Evolutionary conservation across 2,888 invertebrate species (phyloP).

Genomic region (Heteromyza rotundicornis): DNA sequence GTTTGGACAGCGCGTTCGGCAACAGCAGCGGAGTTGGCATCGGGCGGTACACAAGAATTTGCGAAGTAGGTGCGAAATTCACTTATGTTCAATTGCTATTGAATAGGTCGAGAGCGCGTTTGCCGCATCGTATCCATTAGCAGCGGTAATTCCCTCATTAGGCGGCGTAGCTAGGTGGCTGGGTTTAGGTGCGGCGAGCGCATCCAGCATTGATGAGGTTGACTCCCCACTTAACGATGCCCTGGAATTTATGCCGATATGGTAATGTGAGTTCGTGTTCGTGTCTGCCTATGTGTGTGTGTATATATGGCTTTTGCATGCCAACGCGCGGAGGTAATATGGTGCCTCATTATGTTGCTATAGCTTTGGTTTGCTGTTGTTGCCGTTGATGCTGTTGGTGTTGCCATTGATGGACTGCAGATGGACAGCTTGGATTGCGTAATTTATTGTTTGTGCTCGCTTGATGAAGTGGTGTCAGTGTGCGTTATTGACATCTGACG

Average conservation of each 20-base stretch:
- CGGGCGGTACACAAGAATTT: constrained; percentile 25
- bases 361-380: not conserved
- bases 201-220: constrained; percentile 22
- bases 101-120: not conserved
- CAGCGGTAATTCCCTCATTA: constrained; percentile 58
- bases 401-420: constrained; percentile 55
- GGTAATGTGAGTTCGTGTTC: constrained; percentile 43
- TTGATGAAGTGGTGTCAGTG: constrained; percentile 42
- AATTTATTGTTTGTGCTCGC: constrained; percentile 57
- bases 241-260: constrained; percentile 59
- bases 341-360: constrained; percentile 24
- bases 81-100: constrained; percentile 19
- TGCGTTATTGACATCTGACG: constrained; percentile 34
- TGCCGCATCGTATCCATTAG: constrained; percentile 23
- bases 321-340: constrained; percentile 5
- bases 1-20: constrained; percentile 21
- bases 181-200: constrained; percentile 11
- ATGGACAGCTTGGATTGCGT: constrained; percentile 58
- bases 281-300: constrained; percentile 14
- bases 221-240: constrained; percentile 53
- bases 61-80: constrained; percentile 40
- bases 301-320: constrained; percentile 12
- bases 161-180: constrained; percentile 35
- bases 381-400: constrained; percentile 41
- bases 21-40: not conserved